Evolutionary conservation across 2,113 vertebrate genomes (phyloP).

Genomic region (Gallinago media): DNA sequence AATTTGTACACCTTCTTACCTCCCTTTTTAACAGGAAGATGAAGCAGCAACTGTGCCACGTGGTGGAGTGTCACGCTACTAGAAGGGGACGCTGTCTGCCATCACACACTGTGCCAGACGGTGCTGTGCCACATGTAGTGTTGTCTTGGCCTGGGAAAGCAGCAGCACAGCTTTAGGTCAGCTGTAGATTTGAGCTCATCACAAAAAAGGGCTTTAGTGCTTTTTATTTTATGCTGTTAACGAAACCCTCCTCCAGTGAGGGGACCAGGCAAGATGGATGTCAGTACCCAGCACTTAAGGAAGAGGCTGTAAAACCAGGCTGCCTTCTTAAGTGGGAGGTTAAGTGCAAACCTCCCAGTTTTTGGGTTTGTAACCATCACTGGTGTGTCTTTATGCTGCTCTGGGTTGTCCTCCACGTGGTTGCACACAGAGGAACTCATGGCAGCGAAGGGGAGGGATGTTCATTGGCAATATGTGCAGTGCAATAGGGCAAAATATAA

Average conservation of each 20-base stretch:
- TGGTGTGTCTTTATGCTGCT: neutral
- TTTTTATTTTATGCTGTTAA: neutral
- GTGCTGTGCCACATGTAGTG: neutral
- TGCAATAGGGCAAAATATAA: neutral
- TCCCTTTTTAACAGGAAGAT: neutral
- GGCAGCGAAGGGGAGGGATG: fast-evolving
- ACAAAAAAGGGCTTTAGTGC: neutral
- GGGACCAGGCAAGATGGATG: neutral
- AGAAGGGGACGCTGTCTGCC: neutral
- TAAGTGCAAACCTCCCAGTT: neutral
- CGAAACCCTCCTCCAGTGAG: neutral
- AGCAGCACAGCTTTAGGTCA: neutral
- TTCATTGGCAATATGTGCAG: neutral
- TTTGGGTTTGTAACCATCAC: neutral
- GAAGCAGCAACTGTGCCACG: neutral
- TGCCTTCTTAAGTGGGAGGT: neutral
- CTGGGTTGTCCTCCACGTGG: neutral
- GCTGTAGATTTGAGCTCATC: neutral
- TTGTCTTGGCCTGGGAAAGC: neutral
- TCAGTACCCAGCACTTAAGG: neutral
- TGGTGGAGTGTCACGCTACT: neutral
- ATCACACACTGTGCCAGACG: neutral
- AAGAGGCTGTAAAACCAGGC: neutral
- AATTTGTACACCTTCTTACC: neutral
- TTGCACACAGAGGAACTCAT: neutral